Base-by-base conservation (phyloP, 2,888 invertebrate genomes). In the Andrena trimmerana region DNA sequence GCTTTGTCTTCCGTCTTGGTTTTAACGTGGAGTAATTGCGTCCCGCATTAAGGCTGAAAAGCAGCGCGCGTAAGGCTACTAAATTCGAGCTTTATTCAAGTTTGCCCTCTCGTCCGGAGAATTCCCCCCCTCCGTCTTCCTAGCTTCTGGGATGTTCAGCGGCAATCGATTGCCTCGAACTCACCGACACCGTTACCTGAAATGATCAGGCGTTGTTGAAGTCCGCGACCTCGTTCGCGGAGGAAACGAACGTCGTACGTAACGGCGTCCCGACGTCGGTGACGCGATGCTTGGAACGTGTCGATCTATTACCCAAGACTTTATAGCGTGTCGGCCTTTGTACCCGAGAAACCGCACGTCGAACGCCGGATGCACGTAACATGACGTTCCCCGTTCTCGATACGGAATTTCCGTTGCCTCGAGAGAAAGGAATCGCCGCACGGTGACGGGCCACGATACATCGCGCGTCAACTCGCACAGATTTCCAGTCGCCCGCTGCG, bases 261-360 rank as follows among this genome's bases (percentile, higher is more conserved):
- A 42, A 42, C 63, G 57, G 60, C 50, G 62, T 63, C 36, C n/a
- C 72, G 67, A 72, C 78, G 60, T 67, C 60, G 31, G 62, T 67
- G 72, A 78, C 62, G 77, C 33, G 72, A 71, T 52, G 71, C 48
- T 59, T 33, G 8, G 54, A 7, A 36, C 59, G 68, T 67, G 60
- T 59, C 73, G 78, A 73, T 73, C 75, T 68, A 75, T 75, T 69
- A 69, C 52, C 52, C 33, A 36, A 54, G 62, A 73, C 62, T 73
- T 78, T 78, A 73, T 52, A 68, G 42, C 57, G n/a, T 27, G 54
- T 59, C 60, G 20, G 42, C 62, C 68, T 78, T 73, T 68, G 73
- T 68, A 42, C 0, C 33, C 52, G 54, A 42, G 62, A 67, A 73
- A 52, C 36, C 59, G 66, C 48, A 29, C 77, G 31, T 57, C 68